A percentile compares a stretch with the other conserved stretches of the same genome.
Conservation (phyloP, 2,888 invertebrate genomes). For the Polydrusus cervinus region DNA sequence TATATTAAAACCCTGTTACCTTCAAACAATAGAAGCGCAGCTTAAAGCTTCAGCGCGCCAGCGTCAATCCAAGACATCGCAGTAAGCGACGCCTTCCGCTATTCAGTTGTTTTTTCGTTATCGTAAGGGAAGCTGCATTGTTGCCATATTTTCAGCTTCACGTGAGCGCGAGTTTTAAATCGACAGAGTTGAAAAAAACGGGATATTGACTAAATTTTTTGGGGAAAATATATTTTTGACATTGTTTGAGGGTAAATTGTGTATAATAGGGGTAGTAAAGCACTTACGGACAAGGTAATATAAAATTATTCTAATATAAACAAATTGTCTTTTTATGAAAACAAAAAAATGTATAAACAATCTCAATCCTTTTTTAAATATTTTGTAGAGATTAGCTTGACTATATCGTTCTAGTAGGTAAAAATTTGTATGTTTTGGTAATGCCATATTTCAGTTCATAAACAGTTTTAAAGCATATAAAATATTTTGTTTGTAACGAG, state of each 20-base stretch:
- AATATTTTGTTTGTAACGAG: too few relatives aligned
- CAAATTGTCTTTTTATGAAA: too few relatives aligned
- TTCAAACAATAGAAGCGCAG: conserved; percentile 46
- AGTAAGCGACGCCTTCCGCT: conserved; percentile 47
- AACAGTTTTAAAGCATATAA: too few relatives aligned
- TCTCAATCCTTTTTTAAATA: too few relatives aligned
- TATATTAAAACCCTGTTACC: conserved; percentile 36
- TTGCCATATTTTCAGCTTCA: conserved; percentile 25
- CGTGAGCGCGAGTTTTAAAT: conserved; percentile 42
- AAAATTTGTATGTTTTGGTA: too few relatives aligned
- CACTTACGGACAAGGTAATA: background rate
- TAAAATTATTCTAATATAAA: too few relatives aligned
- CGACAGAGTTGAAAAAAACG: background rate
- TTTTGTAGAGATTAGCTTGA: too few relatives aligned
- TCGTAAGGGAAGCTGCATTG: conserved; percentile 27
- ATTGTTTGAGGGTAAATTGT: background rate
- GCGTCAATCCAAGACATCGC: conserved; percentile 49
- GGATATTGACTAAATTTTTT: background rate
- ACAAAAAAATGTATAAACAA: too few relatives aligned
- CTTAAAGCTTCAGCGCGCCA: conserved; percentile 49
- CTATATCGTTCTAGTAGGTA: too few relatives aligned
- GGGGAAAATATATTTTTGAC: background rate
- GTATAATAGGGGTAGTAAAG: background rate
- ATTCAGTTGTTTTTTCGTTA: conserved; percentile 48
- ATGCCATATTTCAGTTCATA: too few relatives aligned